Evolutionary conservation across 2,797 vertebrate genomes (phyloP), one percentile per base, ranked within the genome.

Genomic region (Sebastes itinus): DNA sequence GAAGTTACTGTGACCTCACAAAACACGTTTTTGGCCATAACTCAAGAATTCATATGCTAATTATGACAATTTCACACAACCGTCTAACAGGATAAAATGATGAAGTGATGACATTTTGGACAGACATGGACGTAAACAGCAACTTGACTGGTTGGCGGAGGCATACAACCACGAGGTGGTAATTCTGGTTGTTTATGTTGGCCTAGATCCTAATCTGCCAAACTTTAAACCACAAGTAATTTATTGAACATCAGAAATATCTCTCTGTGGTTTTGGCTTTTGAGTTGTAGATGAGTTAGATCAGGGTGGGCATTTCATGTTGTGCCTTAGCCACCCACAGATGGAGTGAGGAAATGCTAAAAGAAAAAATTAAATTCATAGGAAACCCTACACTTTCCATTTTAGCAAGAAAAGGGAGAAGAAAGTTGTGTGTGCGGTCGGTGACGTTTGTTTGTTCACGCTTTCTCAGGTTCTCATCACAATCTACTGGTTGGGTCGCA

Each of bases 401-500:
- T 60, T 61, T 5, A 38, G 20, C 18, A 71, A 1, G 46, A 52
- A 5, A 6, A 33, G 22, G 13, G 4, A 56, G 13, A 35, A 46
- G 5, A 27, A 16, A 10, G 18, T 3, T 23, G 28, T 35, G 32
- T 46, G n/a, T 65, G 22, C 28, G 9, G 33, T 30, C 0, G 2
- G n/a, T 71, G 25, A 28, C 2, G 1, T 23, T 25, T 67, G 20
- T 60, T 22, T 75, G 5, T 78, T 20, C 18, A 10, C 5, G 28
- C 7, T 72, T 69, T 63, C 61, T 66, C 89, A 99, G 98, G 98
- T 99, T 95, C 95, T 99, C 87, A 98, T 99, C 91, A 99, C 98
- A 1, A 94, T 99, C 69, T 99, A 98, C 88, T 99, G 98, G 98
- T 92, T 99, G 90, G 98, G 98, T 58, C 97, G 98, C 80, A 98